Conservation (phyloP, 2,888 invertebrate genomes). For the Cosmopolites sordidus region DNA sequence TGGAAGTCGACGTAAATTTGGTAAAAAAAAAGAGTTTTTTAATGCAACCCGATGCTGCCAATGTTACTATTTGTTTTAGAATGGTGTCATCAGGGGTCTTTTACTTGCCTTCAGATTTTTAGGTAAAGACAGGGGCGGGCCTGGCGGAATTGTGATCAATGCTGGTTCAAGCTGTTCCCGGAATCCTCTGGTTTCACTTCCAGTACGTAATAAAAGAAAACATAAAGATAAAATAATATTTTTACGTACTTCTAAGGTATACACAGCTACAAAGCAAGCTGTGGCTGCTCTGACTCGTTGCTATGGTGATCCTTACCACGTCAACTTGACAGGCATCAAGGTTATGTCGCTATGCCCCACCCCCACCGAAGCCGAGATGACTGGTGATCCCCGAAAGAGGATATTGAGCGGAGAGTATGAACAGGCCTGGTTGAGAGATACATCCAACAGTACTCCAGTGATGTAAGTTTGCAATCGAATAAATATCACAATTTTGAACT, state of each 20-base stretch:
- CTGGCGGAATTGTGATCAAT: conserved; percentile 72
- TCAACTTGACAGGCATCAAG: conserved; percentile 65
- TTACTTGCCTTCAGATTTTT: conserved; percentile 70
- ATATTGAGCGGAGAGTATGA: conserved; percentile 68
- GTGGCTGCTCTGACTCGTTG: conserved; percentile 69
- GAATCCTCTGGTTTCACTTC: conserved; percentile 66
- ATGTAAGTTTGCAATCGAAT: conserved; percentile 10
- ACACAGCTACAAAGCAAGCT: conserved; percentile 74
- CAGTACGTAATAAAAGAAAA: no score
- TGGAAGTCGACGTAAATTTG: conserved; percentile 62
- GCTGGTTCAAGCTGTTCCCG: conserved; percentile 69
- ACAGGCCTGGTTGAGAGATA: conserved; percentile 68
- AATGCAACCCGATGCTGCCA: no score
- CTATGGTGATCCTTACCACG: conserved; percentile 72
- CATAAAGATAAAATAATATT: no score
- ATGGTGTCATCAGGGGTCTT: conserved; percentile 72
- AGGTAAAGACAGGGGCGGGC: conserved; percentile 71
- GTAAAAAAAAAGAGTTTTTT: conserved; percentile 48
- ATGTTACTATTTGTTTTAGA: conserved; percentile 52
- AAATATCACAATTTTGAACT: no score
- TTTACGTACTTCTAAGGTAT: conserved; percentile 50
- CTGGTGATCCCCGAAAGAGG: conserved; percentile 65
- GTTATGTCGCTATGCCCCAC: conserved; percentile 69
- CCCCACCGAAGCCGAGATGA: conserved; percentile 62
- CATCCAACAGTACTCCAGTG: conserved; percentile 48